A percentile compares a stretch with the other conserved stretches of the same genome.
phyloP scores from a whole-genome alignment of 2,888 invertebrate genomes.

The Eupithecia abbreviata region DNA sequence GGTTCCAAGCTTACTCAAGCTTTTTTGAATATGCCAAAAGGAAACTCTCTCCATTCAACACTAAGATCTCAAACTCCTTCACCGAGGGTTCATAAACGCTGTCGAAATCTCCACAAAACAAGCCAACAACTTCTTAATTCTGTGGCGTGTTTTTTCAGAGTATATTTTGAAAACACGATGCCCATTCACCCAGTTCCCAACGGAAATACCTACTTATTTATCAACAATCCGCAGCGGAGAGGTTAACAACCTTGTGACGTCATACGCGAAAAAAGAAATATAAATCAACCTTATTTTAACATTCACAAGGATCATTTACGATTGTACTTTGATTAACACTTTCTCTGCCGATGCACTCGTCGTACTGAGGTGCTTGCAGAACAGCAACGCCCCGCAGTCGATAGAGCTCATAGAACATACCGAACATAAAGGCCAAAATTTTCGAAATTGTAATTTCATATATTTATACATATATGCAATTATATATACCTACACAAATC shows the following conservation, averaged over 20 bases:
- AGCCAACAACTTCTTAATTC: not conserved
- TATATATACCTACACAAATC: no score
- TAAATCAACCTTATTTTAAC: not conserved
- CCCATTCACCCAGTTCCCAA: not conserved
- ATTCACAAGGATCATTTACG: not conserved
- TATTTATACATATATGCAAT: no score
- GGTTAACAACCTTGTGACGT: constrained; percentile 29
- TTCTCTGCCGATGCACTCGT: no score
- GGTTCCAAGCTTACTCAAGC: not conserved
- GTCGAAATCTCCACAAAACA: not conserved
- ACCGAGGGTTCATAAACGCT: not conserved
- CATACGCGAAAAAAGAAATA: constrained; percentile 21
- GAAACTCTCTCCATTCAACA: not conserved
- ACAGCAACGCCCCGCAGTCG: not conserved
- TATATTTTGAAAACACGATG: constrained; percentile 3
- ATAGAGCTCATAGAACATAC: no score
- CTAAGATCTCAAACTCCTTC: not conserved
- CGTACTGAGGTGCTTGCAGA: not conserved
- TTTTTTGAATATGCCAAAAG: not conserved
- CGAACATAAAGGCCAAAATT: no score
- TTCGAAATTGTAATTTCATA: no score
- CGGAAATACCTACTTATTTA: constrained; percentile 15
- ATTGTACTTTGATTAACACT: not conserved
- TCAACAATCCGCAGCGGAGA: constrained; percentile 19
- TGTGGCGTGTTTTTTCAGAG: constrained; percentile 2